Evolutionary conservation across 2,888 invertebrate species (phyloP), one percentile per base, ranked within the genome.

Genomic region (Luperina nickerlii): DNA sequence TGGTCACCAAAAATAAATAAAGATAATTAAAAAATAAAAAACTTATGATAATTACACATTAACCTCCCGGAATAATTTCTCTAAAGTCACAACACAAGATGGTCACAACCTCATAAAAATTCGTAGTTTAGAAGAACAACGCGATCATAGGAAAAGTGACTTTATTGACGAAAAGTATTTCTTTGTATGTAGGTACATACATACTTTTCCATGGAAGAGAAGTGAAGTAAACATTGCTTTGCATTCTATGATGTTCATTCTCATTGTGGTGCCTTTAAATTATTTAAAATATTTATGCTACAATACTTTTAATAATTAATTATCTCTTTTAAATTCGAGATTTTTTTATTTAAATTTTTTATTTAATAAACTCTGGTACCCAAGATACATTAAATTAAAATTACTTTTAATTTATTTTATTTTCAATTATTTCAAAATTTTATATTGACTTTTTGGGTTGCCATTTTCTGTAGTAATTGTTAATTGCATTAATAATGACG

Each of bases 401-500:
- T 32, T 32, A 32, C 32, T 32, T 32, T 32, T 32, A 32, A 32
- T 32, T 32, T 1, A 32, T 32, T 32, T 32, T 32, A 32, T 32
- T 1, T 32, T 32, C 32, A 32, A 32, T 32, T 32, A 32, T 32
- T 32, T 32, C 32, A 32, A 32, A 32, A 32, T 32, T 32, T 32
- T 62, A 20, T 42, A 65, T 18, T 0, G 18, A 38, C 32, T 66
- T 24, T 74, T 75, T 2, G 54, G 45, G 20, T 42, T 42, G 3
- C 15, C 54, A 65, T 48, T 66, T 42, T 67, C n/a, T 51, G 45
- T n/a, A n/a, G n/a, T 51, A 32, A 72, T 45, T 68, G 51, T 68
- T 27, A 74, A 42, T 54, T 38, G 45, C 74, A 79, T 74, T 51
- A 79, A 74, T 60, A 24, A 54, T 60, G 42, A 24, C 42, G 32